These are phyloP conservation scores for Heliothis peltigera DNA, from an alignment of 2,888 invertebrate genomes.

Conservation along the genomic window DNA sequence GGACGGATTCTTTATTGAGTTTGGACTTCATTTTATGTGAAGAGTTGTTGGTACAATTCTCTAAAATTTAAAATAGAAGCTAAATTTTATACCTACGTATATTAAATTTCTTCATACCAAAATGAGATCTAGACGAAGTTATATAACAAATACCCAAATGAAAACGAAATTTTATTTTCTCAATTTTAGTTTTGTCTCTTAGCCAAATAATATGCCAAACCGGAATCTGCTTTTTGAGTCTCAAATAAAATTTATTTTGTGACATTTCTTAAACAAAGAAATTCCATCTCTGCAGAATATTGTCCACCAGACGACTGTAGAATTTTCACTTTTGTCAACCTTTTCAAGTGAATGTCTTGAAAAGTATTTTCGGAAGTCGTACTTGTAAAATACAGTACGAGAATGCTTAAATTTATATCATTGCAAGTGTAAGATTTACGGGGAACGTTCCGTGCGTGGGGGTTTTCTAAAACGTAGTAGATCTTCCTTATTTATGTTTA, in stretches of 20 bases:
- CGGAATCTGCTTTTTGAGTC: slow-evolving; percentile 16
- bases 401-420: slow-evolving; percentile 81
- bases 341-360: slow-evolving; percentile 36
- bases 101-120: slow-evolving; percentile 6
- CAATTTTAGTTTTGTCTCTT: slow-evolving; percentile 41
- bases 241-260: slow-evolving; percentile 17
- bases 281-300: slow-evolving; percentile 20
- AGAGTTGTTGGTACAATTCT: neutral
- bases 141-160: slow-evolving; percentile 9
- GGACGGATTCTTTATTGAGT: slow-evolving; percentile 26
- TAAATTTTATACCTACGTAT: slow-evolving; percentile 7
- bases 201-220: slow-evolving; percentile 43
- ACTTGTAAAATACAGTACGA: slow-evolving; percentile 54
- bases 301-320: slow-evolving; percentile 7
- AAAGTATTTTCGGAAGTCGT: slow-evolving; percentile 62
- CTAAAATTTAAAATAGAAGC: slow-evolving; percentile 9
- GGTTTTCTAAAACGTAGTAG: slow-evolving; percentile 87
- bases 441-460: slow-evolving; percentile 82
- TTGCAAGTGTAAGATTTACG: slow-evolving; percentile 84
- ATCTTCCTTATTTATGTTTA: slow-evolving; percentile 89
- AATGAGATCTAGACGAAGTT: slow-evolving; percentile 8
- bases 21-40: slow-evolving; percentile 36
- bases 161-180: slow-evolving; percentile 42
- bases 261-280: slow-evolving; percentile 36
- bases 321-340: slow-evolving; percentile 49